phyloP scores from a whole-genome alignment of 2,888 invertebrate species.

The Drosophila diplacantha region DNA sequence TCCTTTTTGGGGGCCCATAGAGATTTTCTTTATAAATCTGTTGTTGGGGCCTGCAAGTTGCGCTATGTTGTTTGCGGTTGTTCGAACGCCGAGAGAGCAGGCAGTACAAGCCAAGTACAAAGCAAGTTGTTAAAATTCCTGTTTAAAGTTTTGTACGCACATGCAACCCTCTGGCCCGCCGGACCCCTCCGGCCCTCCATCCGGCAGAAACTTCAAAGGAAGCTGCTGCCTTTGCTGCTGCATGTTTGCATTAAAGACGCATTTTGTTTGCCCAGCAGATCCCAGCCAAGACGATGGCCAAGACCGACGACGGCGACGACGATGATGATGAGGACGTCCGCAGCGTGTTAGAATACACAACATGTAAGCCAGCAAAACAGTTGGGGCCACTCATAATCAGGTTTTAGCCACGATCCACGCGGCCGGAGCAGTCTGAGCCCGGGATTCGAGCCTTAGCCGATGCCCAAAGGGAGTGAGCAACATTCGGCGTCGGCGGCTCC shows the following conservation, averaged over 20 bases:
- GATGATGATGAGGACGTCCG: constrained; percentile 53
- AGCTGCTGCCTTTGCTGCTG: constrained; percentile 62
- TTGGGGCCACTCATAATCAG: constrained; percentile 70
- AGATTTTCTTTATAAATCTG: constrained; percentile 71
- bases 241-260: constrained; percentile 72
- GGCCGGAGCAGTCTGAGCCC: constrained; percentile 22
- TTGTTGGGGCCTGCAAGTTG: constrained; percentile 52
- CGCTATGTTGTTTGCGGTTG: constrained; percentile 44
- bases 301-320: constrained; percentile 38
- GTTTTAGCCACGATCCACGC: constrained; percentile 54
- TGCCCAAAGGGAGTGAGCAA: constrained; percentile 56
- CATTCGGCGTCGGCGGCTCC: constrained; percentile 33
- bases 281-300: constrained; percentile 35
- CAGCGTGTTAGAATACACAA: constrained; percentile 71
- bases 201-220: constrained; percentile 61
- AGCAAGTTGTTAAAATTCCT: constrained; percentile 73
- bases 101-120: constrained; percentile 60
- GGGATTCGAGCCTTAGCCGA: constrained; percentile 26
- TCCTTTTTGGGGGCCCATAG: constrained; percentile 69
- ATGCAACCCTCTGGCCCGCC: constrained; percentile 53
- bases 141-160: constrained; percentile 73
- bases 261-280: constrained; percentile 69
- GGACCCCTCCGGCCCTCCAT: constrained; percentile 1
- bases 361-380: constrained; percentile 60
- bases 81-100: constrained; percentile 36